These are phyloP conservation scores for Hydrozoanthus gracilis DNA, from an alignment of 92 coral and sea anemone species.

Conservation along the genomic window DNA sequence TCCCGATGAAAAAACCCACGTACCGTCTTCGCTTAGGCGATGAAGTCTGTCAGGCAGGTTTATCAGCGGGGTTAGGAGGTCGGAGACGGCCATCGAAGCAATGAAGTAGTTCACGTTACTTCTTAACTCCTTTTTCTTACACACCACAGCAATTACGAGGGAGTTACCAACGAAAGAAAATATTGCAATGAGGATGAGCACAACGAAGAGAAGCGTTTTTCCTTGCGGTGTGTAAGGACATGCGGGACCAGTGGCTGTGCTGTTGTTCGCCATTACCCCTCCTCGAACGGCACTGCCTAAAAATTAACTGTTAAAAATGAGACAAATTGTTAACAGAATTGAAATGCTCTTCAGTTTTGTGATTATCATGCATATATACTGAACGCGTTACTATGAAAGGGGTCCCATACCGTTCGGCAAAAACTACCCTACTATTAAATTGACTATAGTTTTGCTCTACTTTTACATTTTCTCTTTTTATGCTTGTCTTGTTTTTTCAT, in stretches of 20 bases:
- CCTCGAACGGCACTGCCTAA: neutral
- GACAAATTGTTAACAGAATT: too few species aligned
- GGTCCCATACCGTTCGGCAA: too few species aligned
- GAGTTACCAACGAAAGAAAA: conserved; percentile 3
- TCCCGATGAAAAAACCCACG: neutral
- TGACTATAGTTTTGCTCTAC: too few species aligned
- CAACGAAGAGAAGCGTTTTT: neutral
- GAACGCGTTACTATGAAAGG: too few species aligned
- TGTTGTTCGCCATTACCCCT: neutral
- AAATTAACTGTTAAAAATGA: too few species aligned
- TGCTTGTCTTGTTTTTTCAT: too few species aligned
- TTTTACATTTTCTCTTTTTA: too few species aligned
- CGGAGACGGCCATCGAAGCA: conserved; percentile 19
- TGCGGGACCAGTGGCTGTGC: neutral
- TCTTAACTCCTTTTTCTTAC: neutral
- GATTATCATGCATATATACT: too few species aligned
- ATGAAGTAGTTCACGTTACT: conserved; percentile 14
- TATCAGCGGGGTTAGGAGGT: neutral
- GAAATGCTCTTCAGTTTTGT: too few species aligned
- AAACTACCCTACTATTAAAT: too few species aligned
- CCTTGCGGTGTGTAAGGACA: neutral
- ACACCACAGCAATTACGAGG: neutral
- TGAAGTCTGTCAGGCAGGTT: neutral
- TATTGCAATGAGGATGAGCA: neutral
- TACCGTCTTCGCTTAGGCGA: neutral